These are phyloP conservation scores for Xanthia togata DNA, from an alignment of 2,888 invertebrate species.

Conservation along the genomic window DNA sequence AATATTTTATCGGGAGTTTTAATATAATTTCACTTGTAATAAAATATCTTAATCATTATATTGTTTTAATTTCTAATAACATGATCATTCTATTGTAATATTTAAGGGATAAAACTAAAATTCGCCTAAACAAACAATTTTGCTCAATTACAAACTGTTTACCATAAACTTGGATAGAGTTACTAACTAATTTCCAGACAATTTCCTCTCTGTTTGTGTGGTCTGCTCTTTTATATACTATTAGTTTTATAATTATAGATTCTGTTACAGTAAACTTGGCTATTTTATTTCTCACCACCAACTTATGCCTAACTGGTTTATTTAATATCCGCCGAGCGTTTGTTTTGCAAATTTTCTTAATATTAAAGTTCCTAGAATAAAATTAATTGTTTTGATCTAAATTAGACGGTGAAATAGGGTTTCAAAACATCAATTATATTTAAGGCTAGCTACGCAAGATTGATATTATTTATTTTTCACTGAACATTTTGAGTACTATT, in stretches of 20 bases:
- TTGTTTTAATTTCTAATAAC: neutral
- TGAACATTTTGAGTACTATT: neutral
- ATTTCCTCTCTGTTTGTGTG: conserved; percentile 47
- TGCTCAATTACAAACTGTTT: conserved; percentile 34
- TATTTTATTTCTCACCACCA: conserved; percentile 15
- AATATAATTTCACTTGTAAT: no score
- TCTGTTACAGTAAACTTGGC: conserved; percentile 7
- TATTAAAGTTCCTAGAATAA: conserved; percentile 33
- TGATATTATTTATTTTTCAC: neutral
- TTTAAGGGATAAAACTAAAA: neutral
- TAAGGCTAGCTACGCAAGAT: no score
- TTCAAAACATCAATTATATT: conserved; percentile 9
- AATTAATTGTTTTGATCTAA: conserved; percentile 25
- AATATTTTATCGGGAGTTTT: no score
- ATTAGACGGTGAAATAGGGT: neutral
- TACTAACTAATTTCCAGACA: conserved; percentile 40
- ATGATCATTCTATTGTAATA: neutral
- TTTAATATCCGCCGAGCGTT: conserved; percentile 17
- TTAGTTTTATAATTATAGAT: conserved; percentile 30
- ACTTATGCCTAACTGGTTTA: conserved; percentile 25
- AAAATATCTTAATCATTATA: neutral
- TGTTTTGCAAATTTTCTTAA: conserved; percentile 37
- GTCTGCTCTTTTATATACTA: conserved; percentile 10
- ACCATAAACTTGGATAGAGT: conserved; percentile 41
- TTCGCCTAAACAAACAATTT: conserved; percentile 1